Evolutionary conservation across 2,113 vertebrate genomes (phyloP).

Genomic region (Gorilla gorilla): DNA sequence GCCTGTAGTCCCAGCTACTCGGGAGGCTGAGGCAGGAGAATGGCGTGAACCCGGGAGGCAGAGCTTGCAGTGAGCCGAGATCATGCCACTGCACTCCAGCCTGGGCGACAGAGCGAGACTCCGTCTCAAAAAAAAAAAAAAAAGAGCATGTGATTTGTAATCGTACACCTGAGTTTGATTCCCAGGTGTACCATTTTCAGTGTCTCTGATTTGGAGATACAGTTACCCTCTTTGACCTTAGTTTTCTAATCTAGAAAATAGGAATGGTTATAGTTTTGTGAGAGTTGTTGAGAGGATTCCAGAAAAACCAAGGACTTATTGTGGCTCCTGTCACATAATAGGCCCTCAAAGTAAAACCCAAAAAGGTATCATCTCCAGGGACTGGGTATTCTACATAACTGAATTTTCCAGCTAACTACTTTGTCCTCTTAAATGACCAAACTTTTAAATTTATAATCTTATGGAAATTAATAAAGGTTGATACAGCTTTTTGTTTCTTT

Average conservation of each 20-base stretch:
- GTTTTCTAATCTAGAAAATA: conserved; percentile 23
- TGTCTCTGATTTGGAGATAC: background rate
- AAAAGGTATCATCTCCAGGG: background rate
- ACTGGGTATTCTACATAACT: background rate
- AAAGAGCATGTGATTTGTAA: background rate
- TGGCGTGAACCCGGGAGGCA: too few relatives aligned
- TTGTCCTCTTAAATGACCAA: background rate
- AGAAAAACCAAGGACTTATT: background rate
- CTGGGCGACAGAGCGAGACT: too few relatives aligned
- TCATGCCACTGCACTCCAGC: too few relatives aligned
- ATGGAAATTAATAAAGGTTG: background rate
- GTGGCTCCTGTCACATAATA: background rate
- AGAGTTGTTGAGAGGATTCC: background rate
- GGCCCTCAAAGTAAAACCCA: background rate
- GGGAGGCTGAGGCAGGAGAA: too few relatives aligned
- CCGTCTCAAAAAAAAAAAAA: too few relatives aligned
- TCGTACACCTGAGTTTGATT: background rate
- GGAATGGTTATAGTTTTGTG: background rate
- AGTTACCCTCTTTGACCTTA: background rate
- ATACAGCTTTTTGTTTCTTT: background rate
- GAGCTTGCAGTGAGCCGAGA: too few relatives aligned
- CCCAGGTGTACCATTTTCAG: background rate
- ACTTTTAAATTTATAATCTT: background rate
- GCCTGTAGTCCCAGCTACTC: too few relatives aligned
- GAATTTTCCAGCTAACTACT: background rate